Percentiles rank a stretch among this genome's conserved stretches.
Conservation (phyloP, 2,113 vertebrate genomes). For the Halcyon senegalensis region DNA sequence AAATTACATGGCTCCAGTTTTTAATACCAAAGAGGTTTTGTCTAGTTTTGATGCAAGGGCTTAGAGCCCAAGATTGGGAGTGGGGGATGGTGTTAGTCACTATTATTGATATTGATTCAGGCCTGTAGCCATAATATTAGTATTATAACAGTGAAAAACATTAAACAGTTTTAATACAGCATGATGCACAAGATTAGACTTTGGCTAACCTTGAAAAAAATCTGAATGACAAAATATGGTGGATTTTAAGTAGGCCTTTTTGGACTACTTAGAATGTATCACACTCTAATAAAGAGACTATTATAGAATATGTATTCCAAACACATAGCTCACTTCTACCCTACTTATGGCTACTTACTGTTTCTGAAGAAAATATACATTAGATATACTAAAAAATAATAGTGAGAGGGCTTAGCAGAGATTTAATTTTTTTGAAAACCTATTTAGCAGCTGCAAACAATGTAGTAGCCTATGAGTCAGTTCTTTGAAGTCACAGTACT, state of each 20-base stretch:
- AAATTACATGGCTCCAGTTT: background rate
- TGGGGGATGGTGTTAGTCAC: background rate
- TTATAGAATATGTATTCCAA: background rate
- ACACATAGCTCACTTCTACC: background rate
- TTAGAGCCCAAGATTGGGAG: background rate
- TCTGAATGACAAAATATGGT: background rate
- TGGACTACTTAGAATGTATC: background rate
- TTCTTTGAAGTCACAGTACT: background rate
- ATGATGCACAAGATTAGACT: background rate
- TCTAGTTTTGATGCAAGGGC: background rate
- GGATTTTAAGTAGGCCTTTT: background rate
- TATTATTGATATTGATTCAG: background rate
- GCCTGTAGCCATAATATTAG: background rate
- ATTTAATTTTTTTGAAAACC: rapidly evolving
- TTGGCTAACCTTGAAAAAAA: background rate
- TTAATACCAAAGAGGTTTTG: background rate
- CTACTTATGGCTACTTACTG: background rate
- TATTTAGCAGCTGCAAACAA: background rate
- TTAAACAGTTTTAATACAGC: background rate
- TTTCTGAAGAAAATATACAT: background rate
- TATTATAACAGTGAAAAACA: background rate
- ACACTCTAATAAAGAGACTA: background rate
- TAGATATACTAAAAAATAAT: background rate
- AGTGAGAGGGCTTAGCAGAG: background rate
- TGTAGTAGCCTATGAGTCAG: background rate